These are phyloP conservation scores for Oncorhynchus kisutch DNA, from an alignment of 2,113 vertebrate genomes.

Conservation along the genomic window DNA sequence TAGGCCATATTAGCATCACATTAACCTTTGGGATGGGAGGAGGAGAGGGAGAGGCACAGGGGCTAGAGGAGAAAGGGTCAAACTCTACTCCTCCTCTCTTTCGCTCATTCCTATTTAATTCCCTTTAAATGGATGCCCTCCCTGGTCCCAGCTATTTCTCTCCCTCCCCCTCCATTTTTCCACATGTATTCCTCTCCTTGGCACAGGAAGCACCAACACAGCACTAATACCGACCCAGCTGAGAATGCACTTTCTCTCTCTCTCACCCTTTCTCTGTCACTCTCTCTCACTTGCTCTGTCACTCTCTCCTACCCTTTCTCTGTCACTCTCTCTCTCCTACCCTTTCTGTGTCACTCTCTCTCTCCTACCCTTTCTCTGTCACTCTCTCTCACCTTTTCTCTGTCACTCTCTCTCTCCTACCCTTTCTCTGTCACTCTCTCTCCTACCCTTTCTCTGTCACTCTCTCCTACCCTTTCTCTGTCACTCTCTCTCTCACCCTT, in stretches of 20 bases:
- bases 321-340: not conserved
- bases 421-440: too few relatives aligned
- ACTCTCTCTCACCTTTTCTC: too few relatives aligned
- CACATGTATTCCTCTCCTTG: constrained; percentile 46
- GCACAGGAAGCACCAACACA: constrained; percentile 50
- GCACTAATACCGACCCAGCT: constrained; percentile 51
- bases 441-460: too few relatives aligned
- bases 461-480: not conserved
- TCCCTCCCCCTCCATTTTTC: constrained; percentile 1
- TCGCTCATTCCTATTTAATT: constrained; percentile 39
- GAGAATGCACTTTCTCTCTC: constrained; percentile 41
- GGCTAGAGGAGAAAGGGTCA: constrained; percentile 31
- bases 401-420: too few relatives aligned
- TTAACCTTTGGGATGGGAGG: constrained; percentile 57
- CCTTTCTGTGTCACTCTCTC: too few relatives aligned
- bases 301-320: not conserved
- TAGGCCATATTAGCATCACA: constrained; percentile 63
- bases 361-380: too few relatives aligned
- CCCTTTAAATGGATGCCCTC: constrained; percentile 42
- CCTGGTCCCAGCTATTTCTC: constrained; percentile 29
- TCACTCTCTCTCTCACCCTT: not conserved
- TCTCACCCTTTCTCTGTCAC: constrained; percentile 22
- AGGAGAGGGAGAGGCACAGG: constrained; percentile 10
- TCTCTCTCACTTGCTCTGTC: not conserved
- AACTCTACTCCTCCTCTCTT: constrained; percentile 15